Base-by-base conservation (phyloP, 2,113 vertebrate genomes). In the Okapia johnstoni region DNA sequence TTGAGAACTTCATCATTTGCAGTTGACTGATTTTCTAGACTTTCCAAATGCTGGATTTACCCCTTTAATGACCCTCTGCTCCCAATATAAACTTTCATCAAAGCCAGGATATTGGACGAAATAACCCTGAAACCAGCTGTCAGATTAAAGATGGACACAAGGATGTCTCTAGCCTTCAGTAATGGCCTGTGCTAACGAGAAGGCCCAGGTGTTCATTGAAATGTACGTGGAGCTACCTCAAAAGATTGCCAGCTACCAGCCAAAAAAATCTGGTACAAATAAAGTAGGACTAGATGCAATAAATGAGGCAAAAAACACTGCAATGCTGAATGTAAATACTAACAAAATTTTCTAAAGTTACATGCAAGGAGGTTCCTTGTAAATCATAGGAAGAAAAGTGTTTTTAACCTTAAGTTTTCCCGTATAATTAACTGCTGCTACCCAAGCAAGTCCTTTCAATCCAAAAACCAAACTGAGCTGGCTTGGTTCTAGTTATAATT, bases 351-450 rank as follows among this genome's bases (percentile, higher is more conserved):
- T 98, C 93, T 94, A 81, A 85, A 98, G 91, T 63, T 86, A 54
- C 52, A 96, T 77, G 91, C 48, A 63, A 97, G 58, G 63, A 97
- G 55, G 46, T 76, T 48, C 97, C 98, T 95, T 96, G 96, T 73
- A 98, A 98, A 98, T 97, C 93, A 98, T 61, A 90, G 97, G 61
- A 92, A 80, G 83, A 95, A 96, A 77, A 98, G 46, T 96, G 88
- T 81, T 97, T 98, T 97, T 96, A 97, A 98, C 90, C 92, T 96
- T 95, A 98, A 97, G 97, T 98, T 98, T 97, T 97, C 95, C 97
- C 92, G 80, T 96, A 88, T 13, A 0, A 40, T 97, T 97, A 96
- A 96, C 76, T 96, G 85, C 88, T 94, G 57, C 95, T 97, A 86
- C 48, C 90, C 92, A 96, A 98, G 94, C 94, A 97, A 97, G 96